phyloP scores from a whole-genome alignment of 1,140 invertebrate species.

The Atta colombica region DNA sequence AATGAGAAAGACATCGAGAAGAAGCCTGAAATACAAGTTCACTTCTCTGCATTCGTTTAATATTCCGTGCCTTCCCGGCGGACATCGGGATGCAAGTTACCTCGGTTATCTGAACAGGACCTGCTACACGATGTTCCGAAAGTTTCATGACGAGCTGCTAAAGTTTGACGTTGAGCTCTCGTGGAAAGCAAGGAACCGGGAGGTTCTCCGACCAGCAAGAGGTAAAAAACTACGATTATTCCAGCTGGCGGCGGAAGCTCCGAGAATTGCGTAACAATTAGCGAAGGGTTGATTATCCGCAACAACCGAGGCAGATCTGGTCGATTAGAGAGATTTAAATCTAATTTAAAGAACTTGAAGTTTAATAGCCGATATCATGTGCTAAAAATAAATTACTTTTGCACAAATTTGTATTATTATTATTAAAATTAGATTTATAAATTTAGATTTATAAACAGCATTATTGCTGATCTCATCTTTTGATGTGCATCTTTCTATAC shows the following conservation, averaged over 20 bases:
- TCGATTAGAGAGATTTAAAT: background rate
- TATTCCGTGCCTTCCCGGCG: constrained; percentile 56
- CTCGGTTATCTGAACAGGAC: constrained; percentile 60
- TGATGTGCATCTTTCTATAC: background rate
- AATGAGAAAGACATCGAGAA: constrained; percentile 9
- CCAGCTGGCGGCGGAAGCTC: constrained; percentile 6
- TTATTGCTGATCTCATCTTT: background rate
- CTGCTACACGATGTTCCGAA: constrained; percentile 52
- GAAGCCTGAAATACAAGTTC: constrained; percentile 23
- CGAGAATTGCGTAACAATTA: constrained; percentile 48
- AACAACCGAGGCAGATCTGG: constrained; percentile 24
- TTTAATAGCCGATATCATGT: background rate
- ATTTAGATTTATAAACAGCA: background rate
- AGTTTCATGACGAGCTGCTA: constrained; percentile 56
- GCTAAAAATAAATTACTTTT: background rate
- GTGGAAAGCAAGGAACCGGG: constrained; percentile 8
- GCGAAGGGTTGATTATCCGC: constrained; percentile 27
- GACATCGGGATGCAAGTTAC: constrained; percentile 54
- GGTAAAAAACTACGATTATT: constrained; percentile 53
- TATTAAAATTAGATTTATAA: background rate
- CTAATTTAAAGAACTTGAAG: background rate
- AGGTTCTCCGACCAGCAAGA: constrained; percentile 3
- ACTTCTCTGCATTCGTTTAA: constrained; percentile 66
- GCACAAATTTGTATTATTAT: background rate
- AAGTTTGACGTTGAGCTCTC: constrained; percentile 53